phyloP scores from a whole-genome alignment of 2,888 invertebrate genomes.

The Cartodere bifasciata region DNA sequence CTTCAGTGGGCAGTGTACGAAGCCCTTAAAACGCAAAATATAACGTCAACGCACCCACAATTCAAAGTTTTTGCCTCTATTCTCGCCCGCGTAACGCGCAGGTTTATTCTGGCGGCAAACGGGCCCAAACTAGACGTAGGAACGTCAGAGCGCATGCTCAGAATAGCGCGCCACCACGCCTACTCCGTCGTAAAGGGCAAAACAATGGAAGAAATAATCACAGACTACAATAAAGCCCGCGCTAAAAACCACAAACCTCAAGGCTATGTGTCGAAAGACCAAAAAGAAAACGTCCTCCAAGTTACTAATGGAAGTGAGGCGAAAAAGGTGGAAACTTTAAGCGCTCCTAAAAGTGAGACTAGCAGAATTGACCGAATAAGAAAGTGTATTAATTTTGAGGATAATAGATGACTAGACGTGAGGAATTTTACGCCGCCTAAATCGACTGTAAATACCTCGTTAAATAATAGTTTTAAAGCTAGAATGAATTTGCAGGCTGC shows the following conservation, averaged over 20 bases:
- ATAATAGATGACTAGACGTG: conserved; percentile 20
- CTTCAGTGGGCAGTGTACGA: conserved; percentile 71
- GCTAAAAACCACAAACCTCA: conserved; percentile 34
- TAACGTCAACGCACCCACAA: conserved; percentile 52
- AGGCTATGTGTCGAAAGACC: conserved; percentile 34
- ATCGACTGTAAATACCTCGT: too few species aligned
- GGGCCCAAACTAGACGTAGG: conserved; percentile 41
- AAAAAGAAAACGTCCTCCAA: conserved; percentile 39
- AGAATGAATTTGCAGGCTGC: too few species aligned
- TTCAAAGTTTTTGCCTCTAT: conserved; percentile 59
- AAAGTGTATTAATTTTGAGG: conserved; percentile 30
- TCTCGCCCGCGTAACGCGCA: conserved; percentile 53
- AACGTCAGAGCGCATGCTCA: conserved; percentile 63
- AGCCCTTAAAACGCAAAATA: conserved; percentile 57
- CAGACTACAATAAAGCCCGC: conserved; percentile 27
- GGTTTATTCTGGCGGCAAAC: conserved; percentile 40
- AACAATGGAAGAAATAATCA: conserved; percentile 49
- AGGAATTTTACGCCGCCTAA: conserved; percentile 5
- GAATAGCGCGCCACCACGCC: conserved; percentile 51
- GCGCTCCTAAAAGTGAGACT: conserved; percentile 16
- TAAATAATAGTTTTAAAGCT: too few species aligned
- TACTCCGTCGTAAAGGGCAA: conserved; percentile 52
- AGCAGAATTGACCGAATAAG: conserved; percentile 27
- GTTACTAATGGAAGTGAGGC: conserved; percentile 22
- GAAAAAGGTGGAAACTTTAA: conserved; percentile 13